Base-by-base conservation (phyloP, 2,888 invertebrate genomes). In the Zygothrica quintamaculata region DNA sequence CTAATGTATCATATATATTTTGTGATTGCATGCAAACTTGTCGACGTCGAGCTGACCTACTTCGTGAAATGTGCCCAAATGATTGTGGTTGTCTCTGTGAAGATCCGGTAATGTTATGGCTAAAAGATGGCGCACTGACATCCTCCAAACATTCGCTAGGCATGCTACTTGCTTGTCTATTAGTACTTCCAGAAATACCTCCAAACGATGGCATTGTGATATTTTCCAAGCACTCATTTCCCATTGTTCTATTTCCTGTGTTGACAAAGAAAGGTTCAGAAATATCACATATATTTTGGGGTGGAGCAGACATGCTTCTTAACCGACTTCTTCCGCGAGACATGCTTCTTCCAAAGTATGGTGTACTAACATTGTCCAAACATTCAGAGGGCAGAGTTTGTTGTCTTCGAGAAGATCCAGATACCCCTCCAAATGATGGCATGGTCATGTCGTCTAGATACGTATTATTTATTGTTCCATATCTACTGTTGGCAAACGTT, bases 361-460 rank as follows among this genome's bases (percentile, higher is more conserved):
- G 29, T 8, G 44, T 53, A 1, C 37, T 25, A 1, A 64, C n/a
- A n/a, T n/a, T n/a, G n/a, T n/a, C n/a, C n/a, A n/a, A n/a, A n/a
- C n/a, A n/a, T n/a, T n/a, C n/a, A n/a, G n/a, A n/a, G n/a, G 66
- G 62, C 48, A 64, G 26, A 0, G 42, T 36, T 5, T 31, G 26
- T 18, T 56, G 57, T 12, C 31, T 31, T 5, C 46, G 34, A 0
- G 74, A 50, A 0, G 33, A 11, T 1, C 51, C 43, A 0, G 70
- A 60, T 1, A 66, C 48, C 9, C 9, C 43, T 0, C 47, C 51
- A 42, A 53, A 58, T 1, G 62, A 25, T 0, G 74, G 74, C 37
- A 61, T 56, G 1, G 51, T 66, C 9, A 64, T 11, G n/a, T 71
- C 44, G 2, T 56, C 68, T 4, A 66, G 18, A 22, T 39, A 43